These are phyloP conservation scores for Aramus guarauna DNA, from an alignment of 2,113 vertebrate genomes.

Conservation along the genomic window DNA sequence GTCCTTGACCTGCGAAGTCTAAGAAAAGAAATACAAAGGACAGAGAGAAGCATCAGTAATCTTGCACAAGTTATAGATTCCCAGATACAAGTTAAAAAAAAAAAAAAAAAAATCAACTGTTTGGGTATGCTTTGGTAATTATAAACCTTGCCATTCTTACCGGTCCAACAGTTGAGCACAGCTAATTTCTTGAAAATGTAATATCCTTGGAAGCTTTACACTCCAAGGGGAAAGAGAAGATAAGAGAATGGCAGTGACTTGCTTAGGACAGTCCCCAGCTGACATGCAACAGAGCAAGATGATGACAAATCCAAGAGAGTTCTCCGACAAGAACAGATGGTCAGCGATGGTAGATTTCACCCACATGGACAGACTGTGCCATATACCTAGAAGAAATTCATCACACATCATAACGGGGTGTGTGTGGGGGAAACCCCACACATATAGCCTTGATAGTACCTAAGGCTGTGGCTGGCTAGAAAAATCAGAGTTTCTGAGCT, in stretches of 20 bases:
- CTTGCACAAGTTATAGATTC: background rate
- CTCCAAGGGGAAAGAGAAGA: background rate
- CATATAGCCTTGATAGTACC: background rate
- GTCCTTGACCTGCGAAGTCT: background rate
- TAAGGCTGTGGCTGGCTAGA: background rate
- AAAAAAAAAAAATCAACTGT: background rate
- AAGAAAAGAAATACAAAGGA: background rate
- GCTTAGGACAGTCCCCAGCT: background rate
- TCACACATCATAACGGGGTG: background rate
- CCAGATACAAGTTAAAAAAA: background rate
- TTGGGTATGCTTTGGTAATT: background rate
- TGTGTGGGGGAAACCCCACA: too few species aligned
- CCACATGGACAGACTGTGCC: background rate
- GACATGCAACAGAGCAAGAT: background rate
- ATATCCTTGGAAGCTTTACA: background rate
- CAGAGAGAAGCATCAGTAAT: background rate
- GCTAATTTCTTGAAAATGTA: background rate
- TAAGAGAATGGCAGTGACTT: background rate
- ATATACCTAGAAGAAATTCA: background rate
- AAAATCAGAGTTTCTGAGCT: background rate
- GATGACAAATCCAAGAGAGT: background rate
- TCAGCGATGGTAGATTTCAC: background rate
- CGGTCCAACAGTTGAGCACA: background rate
- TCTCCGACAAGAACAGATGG: background rate
- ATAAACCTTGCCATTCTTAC: background rate